Evolutionary conservation across 1,140 invertebrate genomes (phyloP), one percentile per base, ranked within the genome.

Genomic region (Drosophila quadrilineata): DNA sequence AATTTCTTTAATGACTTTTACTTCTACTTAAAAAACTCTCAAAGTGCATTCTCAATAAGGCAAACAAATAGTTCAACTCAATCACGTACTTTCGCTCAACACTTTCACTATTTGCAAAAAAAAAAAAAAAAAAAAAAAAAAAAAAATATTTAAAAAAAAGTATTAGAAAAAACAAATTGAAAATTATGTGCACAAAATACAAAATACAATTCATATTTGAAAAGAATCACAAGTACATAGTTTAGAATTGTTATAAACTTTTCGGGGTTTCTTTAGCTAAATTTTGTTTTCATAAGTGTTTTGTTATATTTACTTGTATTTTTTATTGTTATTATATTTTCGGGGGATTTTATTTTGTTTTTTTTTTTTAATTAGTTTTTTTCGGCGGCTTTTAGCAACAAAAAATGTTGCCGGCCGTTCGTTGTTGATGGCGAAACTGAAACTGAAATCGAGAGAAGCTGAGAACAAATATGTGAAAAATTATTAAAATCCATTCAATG

Each of bases 401-500:
- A n/a, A n/a, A 63, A 63, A 63, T 56, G 54, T 63, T 33, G 33
- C 52, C 52, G 60, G 52, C 14, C 45, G 45, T 38, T 43, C 54
- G n/a, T n/a, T n/a, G n/a, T n/a, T n/a, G 54, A 59, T 36, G 45
- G 45, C 62, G 12, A n/a, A n/a, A 65, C 62, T 59, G 26, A 43
- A 54, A 54, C 38, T 45, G 60, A 28, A n/a, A n/a, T 43, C 41
- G 65, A 68, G 58, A 63, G 49, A 63, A n/a, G n/a, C 58, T 48
- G 48, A 71, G n/a, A n/a, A n/a, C n/a, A n/a, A 53, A 59, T 70
- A 66, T 58, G 53, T 66, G 54, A 67, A n/a, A n/a, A 71, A 62
- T 67, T 71, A 67, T 71, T 60, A 54, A 71, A 71, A 71, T 71
- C 63, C 63, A 71, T 71, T 67, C 57, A 68, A 68, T 60, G 60